Evolutionary conservation across 2,797 vertebrate genomes (phyloP), one percentile per base, ranked within the genome.

Genomic region (Coilia nasus): DNA sequence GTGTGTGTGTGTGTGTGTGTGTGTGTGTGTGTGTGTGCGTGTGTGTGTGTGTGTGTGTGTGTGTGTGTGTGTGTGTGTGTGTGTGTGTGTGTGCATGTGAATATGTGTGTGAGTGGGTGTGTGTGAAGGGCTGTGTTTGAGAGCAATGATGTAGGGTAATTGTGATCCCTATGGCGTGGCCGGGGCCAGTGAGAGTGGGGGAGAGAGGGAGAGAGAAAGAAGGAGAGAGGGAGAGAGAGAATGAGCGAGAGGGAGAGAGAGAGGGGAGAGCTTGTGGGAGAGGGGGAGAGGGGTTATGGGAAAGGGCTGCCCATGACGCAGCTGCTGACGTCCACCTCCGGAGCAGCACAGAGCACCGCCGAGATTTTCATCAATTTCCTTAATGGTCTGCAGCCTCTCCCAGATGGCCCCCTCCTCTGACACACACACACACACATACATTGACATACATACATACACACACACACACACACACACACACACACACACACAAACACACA

Each of bases 321-420:
- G 71, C 35, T 35, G 19, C 71, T 78, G 71, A 78, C 71, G 71
- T 78, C 71, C 35, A 35, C 15, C 71, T 41, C 31, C 71, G 31
- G 31, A 44, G 71, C 17, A 78, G 71, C 71, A 35, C 31, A 78
- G 71, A 78, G 71, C 71, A 78, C 31, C 71, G 6, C 71, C 35
- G 71, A 78, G 71, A 78, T 78, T 78, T 82, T 56, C 81, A 82
- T 82, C 81, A 50, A 82, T 82, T 95, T 93, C 94, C 91, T 94
- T 93, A 93, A 89, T 88, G 92, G 87, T 90, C 90, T 91, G 90
- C 92, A 91, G 93, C 92, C 90, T 93, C 91, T 91, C 89, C 87
- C 85, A 91, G 92, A 94, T 91, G 93, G 91, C 91, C 91, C 87
- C 91, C 83, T 87, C 90, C 88, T 89, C 88, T 92, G 92, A 92